A percentile compares a stretch with the other conserved stretches of the same genome.
These are phyloP conservation scores for Eubasilissa regina DNA, from an alignment of 1,140 invertebrate species.

Conservation along the genomic window DNA sequence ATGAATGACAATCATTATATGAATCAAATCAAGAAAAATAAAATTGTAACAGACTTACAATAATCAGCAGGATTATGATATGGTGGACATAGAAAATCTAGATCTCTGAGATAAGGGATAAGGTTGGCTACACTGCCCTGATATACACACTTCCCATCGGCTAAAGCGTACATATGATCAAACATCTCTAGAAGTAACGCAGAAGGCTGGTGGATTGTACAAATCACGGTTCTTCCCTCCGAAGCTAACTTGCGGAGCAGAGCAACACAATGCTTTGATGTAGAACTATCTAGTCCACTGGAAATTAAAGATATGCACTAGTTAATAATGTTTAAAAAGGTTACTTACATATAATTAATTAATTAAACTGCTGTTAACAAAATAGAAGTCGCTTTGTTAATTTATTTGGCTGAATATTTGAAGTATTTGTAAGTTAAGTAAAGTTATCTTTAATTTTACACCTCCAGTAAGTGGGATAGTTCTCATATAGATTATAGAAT, in stretches of 20 bases:
- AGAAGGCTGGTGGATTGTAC: constrained; percentile 94
- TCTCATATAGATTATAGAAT: too few relatives aligned
- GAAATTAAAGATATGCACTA: constrained; percentile 62
- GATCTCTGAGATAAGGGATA: constrained; percentile 83
- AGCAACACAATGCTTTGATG: constrained; percentile 90
- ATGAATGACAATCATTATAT: too few relatives aligned
- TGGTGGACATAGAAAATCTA: constrained; percentile 84
- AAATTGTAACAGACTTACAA: constrained; percentile 75
- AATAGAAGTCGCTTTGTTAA: too few relatives aligned
- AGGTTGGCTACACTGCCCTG: constrained; percentile 82
- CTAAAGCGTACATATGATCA: constrained; percentile 89
- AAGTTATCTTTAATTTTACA: too few relatives aligned
- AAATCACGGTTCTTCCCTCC: constrained; percentile 92
- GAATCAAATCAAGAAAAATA: too few relatives aligned
- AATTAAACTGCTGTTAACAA: too few relatives aligned
- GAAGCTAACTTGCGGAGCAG: constrained; percentile 86
- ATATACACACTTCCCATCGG: constrained; percentile 88
- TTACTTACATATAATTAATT: too few relatives aligned
- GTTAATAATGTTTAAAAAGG: too few relatives aligned
- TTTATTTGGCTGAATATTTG: too few relatives aligned
- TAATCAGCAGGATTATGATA: constrained; percentile 95
- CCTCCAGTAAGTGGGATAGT: too few relatives aligned
- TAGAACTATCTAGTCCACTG: constrained; percentile 93
- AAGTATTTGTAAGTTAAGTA: too few relatives aligned
- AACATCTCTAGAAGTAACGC: constrained; percentile 91